Base-by-base conservation (phyloP, 2,888 invertebrate genomes). In the Ophion ventricosus region DNA sequence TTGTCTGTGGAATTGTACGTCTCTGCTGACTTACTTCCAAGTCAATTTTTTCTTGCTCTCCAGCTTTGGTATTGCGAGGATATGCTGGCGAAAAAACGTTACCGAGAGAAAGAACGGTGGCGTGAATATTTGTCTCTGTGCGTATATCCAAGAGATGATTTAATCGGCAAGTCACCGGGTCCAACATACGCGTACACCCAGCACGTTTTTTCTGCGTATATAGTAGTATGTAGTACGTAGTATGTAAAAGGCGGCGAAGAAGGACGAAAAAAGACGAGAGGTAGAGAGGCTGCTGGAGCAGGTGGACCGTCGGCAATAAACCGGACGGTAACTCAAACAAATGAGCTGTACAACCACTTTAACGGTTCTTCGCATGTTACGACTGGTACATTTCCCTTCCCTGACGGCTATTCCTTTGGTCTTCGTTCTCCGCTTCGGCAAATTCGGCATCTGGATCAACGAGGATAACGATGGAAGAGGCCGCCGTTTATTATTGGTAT, bases 271-370 rank as follows among this genome's bases (percentile, higher is more conserved):
- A 20, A 40, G 11, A 23, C 23, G 20, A 69, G 70, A 81, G 77
- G 76, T 49, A 43, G 78, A 56, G 59, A 43, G 59, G 57, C 75
- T 75, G 83, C 61, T 64, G 35, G 70, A 59, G 83, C 80, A 83
- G 79, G 83, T 83, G 83, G 83, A 64, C 70, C 80, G 69, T 77
- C 64, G 84, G 85, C 83, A 80, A 75, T 82, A 80, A 86, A 84
- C 83, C 73, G 67, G 83, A 79, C 80, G 69, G 82, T 89, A 87
- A 89, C 83, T 89, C 88, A 86, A 80, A 80, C 83, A 87, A 90
- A 88, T 85, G 87, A 88, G 88, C 73, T 75, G 35, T 69, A 77
- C 82, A 79, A 77, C 74, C 81, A 75, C 67, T 80, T 69, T 70
- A 82, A 75, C 85, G 77, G 84, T 76, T 75, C 69, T 76, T 61